Conservation (phyloP, 2,113 vertebrate genomes). For the Zosterops hypoxanthus region DNA sequence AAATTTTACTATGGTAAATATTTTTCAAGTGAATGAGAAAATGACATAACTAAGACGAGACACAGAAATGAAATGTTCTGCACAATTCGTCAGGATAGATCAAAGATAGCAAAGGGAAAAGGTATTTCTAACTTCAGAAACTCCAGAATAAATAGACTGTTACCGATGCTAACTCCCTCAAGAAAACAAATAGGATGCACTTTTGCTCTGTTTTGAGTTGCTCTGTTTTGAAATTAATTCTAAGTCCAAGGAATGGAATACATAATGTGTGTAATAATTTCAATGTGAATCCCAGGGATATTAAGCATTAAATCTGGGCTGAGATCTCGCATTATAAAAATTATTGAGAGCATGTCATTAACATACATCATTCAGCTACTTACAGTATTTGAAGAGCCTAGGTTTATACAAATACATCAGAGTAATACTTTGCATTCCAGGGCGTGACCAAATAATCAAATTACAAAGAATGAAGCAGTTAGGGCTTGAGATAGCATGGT, state of each 20-base stretch:
- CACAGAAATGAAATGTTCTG: constrained; percentile 13
- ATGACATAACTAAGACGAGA: neutral
- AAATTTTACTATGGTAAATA: constrained; percentile 36
- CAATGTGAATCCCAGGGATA: constrained; percentile 74
- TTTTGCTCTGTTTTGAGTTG: constrained; percentile 75
- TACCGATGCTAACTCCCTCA: constrained; percentile 68
- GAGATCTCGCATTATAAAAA: constrained; percentile 77
- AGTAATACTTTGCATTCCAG: constrained; percentile 74
- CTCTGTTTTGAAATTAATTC: constrained; percentile 77
- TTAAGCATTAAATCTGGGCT: constrained; percentile 76
- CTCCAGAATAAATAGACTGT: constrained; percentile 66
- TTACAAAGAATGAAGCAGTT: constrained; percentile 65
- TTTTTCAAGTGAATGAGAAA: constrained; percentile 12
- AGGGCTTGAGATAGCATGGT: constrained; percentile 47
- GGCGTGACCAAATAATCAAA: constrained; percentile 76
- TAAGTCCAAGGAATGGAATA: constrained; percentile 74
- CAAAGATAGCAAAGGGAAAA: constrained; percentile 53
- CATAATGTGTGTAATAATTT: constrained; percentile 77
- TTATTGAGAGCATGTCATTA: constrained; percentile 77
- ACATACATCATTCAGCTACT: constrained; percentile 75
- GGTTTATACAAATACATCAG: constrained; percentile 73
- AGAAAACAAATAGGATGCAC: constrained; percentile 69
- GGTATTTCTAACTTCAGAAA: constrained; percentile 72
- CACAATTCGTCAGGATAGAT: neutral
- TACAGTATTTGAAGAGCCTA: constrained; percentile 66